Evolutionary conservation across 2,888 invertebrate species (phyloP), one percentile per base, ranked within the genome.

Genomic region (Polyommatus iphigenia): DNA sequence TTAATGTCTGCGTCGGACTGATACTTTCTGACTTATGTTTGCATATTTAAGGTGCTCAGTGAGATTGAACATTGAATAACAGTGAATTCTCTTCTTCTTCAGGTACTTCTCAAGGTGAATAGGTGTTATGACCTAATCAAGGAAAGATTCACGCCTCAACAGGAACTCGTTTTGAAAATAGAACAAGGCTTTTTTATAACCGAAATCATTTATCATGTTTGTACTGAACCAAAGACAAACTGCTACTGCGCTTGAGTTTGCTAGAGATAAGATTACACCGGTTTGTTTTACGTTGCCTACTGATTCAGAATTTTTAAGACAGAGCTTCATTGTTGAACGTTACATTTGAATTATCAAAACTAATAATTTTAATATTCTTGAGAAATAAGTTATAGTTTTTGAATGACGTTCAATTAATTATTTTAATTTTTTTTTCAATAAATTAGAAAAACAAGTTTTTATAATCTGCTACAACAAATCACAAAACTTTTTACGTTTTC

Each of bases 51-150:
- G 50, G 15, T 75, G 8, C 79, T 71, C 79, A 77, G 78, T 78
- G 78, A 79, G 46, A 50, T 75, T 24, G 29, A 54, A 75, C 46
- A 73, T 78, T 80, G 80, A 80, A 81, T 92, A 93, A 93, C 89
- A 86, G 86, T 87, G 86, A 84, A 87, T 89, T 93, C 91, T 93
- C 91, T 93, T 93, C 91, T 93, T 93, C 89, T 92, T 87, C 93
- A 93, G 93, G 93, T 93, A 93, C 93, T 93, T 93, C 93, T 92
- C 93, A 93, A 93, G 92, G 92, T 93, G 92, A 93, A 93, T 93
- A 92, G 93, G 93, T 93, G 91, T 91, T 92, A 89, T 89, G 87
- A 92, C 88, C 89, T 90, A 91, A 90, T 87, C 89, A 89, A 90
- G 90, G 89, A 91, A 87, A 88, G 89, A 90, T 89, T 88, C 88